phyloP scores from a whole-genome alignment of 2,113 vertebrate genomes.

The Sylvietta virens region DNA sequence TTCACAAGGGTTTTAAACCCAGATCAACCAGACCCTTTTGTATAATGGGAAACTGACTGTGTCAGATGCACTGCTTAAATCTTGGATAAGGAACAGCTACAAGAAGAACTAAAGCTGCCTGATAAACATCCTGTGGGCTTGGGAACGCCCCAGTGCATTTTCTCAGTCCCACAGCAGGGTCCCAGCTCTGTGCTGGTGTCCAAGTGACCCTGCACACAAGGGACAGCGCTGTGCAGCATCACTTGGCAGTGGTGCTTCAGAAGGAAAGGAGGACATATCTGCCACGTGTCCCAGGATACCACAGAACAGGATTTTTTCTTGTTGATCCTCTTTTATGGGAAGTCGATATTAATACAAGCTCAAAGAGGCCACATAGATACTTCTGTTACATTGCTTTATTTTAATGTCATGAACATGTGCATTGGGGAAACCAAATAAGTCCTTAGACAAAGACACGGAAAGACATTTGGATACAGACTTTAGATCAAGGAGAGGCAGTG shows the following conservation, averaged over 20 bases:
- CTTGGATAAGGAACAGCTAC: neutral
- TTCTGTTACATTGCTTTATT: neutral
- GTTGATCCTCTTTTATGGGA: neutral
- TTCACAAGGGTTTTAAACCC: neutral
- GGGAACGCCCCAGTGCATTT: rapidly evolving
- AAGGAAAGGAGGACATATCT: neutral
- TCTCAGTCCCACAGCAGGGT: neutral
- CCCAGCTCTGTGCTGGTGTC: neutral
- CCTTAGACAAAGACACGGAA: neutral
- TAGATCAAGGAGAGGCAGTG: neutral
- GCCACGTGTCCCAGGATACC: neutral
- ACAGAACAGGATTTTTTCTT: neutral
- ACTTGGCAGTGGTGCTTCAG: neutral
- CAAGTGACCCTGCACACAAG: rapidly evolving
- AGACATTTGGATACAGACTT: neutral
- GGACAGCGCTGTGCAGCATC: rapidly evolving
- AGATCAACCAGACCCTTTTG: neutral
- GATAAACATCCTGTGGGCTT: neutral
- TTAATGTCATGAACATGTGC: neutral
- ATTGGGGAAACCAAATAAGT: neutral
- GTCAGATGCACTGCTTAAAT: neutral
- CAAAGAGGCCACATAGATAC: neutral
- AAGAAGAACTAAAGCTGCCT: neutral
- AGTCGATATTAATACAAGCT: neutral
- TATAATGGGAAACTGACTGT: neutral